phyloP scores from a whole-genome alignment of 1,140 invertebrate species.

The Temnothorax nylanderi region DNA sequence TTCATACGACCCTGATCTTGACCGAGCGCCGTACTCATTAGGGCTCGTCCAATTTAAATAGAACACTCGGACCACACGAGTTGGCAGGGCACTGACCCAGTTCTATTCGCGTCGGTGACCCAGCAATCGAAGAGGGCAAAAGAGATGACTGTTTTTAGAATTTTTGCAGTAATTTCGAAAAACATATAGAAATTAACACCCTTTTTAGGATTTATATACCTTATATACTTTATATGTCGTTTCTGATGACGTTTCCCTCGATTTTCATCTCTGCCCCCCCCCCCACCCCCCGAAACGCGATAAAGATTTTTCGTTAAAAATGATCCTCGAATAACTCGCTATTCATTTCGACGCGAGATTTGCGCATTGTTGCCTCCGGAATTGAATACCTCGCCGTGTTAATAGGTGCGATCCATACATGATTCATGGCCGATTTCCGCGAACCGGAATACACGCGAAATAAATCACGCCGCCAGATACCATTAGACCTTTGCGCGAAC shows the following conservation, averaged over 20 bases:
- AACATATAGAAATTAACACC: not conserved
- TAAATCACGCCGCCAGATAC: not conserved
- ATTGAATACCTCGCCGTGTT: not conserved
- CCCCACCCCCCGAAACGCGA: not conserved
- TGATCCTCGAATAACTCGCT: not conserved
- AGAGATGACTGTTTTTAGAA: not conserved
- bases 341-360: not conserved
- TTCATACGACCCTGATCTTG: slow-evolving; percentile 43
- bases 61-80: not conserved
- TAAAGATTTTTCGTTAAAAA: not conserved
- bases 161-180: not conserved
- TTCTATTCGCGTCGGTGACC: slow-evolving; percentile 25
- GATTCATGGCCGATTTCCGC: slow-evolving; percentile 2
- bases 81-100: slow-evolving; percentile 48
- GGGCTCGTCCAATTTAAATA: slow-evolving; percentile 36
- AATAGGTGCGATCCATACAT: not conserved
- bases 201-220: not conserved
- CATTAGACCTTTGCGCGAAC: not conserved
- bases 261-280: not conserved
- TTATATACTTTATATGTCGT: not conserved
- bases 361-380: not conserved
- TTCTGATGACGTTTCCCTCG: not conserved
- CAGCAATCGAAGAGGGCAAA: not conserved
- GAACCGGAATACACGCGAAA: not conserved
- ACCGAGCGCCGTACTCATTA: not conserved